Percentiles rank a stretch among this genome's conserved stretches.
Conservation (phyloP, 2,113 vertebrate species). For the Chaetops frenatus region DNA sequence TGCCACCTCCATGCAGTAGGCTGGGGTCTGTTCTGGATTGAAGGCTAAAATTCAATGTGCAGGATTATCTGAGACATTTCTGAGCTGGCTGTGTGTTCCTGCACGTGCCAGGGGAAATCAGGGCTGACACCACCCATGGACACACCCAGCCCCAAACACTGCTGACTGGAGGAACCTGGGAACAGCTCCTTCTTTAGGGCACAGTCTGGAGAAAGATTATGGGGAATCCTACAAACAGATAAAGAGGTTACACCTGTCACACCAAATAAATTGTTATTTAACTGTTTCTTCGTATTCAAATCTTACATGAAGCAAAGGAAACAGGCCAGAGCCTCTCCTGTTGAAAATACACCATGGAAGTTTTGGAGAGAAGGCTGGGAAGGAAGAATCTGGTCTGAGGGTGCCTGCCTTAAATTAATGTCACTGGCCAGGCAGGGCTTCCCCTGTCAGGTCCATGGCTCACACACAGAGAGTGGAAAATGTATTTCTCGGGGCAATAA, state of each 20-base stretch:
- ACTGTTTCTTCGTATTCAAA: not conserved
- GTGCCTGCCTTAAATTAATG: not conserved
- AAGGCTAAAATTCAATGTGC: not conserved
- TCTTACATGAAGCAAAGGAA: not conserved
- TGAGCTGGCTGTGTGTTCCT: not conserved
- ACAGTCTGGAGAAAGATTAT: not conserved
- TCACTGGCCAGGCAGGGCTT: not conserved
- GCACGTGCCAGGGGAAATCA: not conserved
- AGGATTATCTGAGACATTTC: not conserved
- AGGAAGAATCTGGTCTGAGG: not conserved
- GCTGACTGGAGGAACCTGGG: not conserved
- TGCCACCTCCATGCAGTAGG: not conserved
- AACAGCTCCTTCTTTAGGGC: not conserved
- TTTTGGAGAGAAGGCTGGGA: not conserved
- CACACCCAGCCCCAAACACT: not conserved
- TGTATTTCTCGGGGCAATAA: not conserved
- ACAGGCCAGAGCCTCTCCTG: not conserved
- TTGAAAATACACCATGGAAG: not conserved
- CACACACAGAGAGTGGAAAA: not conserved
- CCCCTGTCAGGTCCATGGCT: not conserved
- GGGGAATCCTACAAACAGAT: not conserved
- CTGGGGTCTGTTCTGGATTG: not conserved
- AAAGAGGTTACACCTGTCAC: not conserved
- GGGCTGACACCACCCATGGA: not conserved
- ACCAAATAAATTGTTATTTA: not conserved